phyloP scores from a whole-genome alignment of 2,797 vertebrate species.

The Spinibarbus caldwelli region DNA sequence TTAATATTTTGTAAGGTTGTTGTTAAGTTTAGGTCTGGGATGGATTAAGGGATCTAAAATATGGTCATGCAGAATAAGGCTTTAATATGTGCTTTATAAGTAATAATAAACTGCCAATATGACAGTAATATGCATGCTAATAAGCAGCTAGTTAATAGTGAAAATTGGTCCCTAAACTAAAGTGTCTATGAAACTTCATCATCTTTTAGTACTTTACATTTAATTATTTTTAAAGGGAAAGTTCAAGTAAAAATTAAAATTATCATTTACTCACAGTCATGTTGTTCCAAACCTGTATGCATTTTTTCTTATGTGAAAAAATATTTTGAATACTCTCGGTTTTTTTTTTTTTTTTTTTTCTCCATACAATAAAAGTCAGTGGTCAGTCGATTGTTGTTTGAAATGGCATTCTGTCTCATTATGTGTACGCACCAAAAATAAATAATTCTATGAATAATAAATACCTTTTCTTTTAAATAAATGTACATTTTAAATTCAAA shows the following conservation, averaged over 20 bases:
- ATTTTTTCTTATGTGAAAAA: neutral
- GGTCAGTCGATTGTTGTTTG: neutral
- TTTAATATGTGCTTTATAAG: neutral
- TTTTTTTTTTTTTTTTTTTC: no score
- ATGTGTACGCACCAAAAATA: neutral
- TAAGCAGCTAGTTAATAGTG: no score
- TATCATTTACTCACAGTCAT: no score
- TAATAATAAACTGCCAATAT: no score
- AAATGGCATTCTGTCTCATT: neutral
- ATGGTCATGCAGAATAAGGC: neutral
- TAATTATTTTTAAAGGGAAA: no score
- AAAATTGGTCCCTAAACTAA: neutral
- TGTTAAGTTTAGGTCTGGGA: neutral
- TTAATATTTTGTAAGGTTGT: neutral
- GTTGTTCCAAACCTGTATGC: no score
- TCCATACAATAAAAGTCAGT: no score
- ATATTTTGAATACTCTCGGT: neutral
- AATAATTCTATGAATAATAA: neutral
- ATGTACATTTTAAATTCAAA: neutral
- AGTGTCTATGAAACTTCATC: neutral
- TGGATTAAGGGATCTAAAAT: neutral
- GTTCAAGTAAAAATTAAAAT: no score
- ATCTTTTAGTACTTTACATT: no score
- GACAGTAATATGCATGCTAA: no score
- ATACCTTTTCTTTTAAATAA: neutral